Evolutionary conservation across 2,113 vertebrate species (phyloP).

Genomic region (Centropus unirufus): DNA sequence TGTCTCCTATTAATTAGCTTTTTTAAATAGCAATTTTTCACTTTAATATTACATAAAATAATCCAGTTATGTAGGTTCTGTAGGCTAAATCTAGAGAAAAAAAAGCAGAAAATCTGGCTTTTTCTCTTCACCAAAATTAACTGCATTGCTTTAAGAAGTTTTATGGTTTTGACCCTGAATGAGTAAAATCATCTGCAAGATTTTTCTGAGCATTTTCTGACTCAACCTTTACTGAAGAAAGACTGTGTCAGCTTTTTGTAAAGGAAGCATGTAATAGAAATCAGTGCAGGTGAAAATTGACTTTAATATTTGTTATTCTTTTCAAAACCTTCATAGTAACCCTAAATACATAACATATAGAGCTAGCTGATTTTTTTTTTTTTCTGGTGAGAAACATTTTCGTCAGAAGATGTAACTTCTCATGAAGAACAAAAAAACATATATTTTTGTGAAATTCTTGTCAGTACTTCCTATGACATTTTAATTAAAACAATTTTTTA

Average conservation of each 20-base stretch:
- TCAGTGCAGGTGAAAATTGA: background rate
- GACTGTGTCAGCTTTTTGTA: background rate
- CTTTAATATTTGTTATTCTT: background rate
- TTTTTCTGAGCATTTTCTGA: background rate
- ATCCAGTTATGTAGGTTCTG: background rate
- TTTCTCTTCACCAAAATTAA: background rate
- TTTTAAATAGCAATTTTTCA: background rate
- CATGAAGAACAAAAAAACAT: background rate
- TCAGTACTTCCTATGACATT: background rate
- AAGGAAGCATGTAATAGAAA: background rate
- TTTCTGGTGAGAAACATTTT: background rate
- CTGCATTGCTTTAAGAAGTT: background rate
- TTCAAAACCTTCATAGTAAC: background rate
- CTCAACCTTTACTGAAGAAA: background rate
- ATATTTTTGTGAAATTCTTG: background rate
- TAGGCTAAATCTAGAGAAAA: background rate
- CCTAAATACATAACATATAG: background rate
- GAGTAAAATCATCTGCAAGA: background rate
- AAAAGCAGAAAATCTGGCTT: background rate
- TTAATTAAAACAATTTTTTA: constrained; percentile 50
- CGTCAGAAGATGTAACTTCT: background rate
- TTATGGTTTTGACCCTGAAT: background rate
- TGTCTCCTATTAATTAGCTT: background rate
- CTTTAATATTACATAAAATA: background rate
- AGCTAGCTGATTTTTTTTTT: background rate